Base-by-base conservation (phyloP, 2,797 vertebrate genomes). In the Cirrhinus mrigala region DNA sequence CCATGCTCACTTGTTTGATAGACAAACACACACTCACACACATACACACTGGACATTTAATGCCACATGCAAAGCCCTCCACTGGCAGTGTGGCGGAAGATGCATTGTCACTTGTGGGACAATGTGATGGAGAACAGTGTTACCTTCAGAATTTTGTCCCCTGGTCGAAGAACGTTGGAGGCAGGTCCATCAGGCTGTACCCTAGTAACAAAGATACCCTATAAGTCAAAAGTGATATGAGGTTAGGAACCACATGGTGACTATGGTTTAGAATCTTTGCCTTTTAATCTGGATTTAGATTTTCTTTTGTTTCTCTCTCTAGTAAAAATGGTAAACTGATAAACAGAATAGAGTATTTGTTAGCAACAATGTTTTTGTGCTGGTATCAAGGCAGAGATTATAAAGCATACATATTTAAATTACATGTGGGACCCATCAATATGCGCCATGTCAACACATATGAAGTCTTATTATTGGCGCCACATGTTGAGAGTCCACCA, bases 171-270 rank as follows among this genome's bases (percentile, higher is more conserved):
- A 91, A 96, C 92, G 87, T 96, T 96, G 93, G 95, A 94, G 62
- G 98, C 98, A 52, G 98, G 97, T 91, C 98, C 98, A 82, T 99
- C 98, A 98, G 97, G 98, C 96, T 99, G 98, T 98, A 99, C 98
- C 98, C 98, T 99, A 99, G 98, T 99, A 97, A 99, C 98, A 99
- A 99, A 99, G 98, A 99, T 99, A 98, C 98, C 98, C 98, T 99
- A 99, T 98, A 98, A 97, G 97, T 99, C 97, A 99, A 97, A 99
- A 99, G 94, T 98, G 97, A 99, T 97, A 99, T 94, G 97, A 96
- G 91, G 97, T 99, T 99, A 99, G 98, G 97, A 97, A 95, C 95
- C 96, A 96, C 95, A 96, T 93, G 94, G 95, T 95, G 93, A 95
- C 92, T 93, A 95, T 95, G 94, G 93, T 95, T 95, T 96, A 96